These are phyloP conservation scores for Brachirus orientalis DNA, from an alignment of 2,113 vertebrate species.

Conservation along the genomic window DNA sequence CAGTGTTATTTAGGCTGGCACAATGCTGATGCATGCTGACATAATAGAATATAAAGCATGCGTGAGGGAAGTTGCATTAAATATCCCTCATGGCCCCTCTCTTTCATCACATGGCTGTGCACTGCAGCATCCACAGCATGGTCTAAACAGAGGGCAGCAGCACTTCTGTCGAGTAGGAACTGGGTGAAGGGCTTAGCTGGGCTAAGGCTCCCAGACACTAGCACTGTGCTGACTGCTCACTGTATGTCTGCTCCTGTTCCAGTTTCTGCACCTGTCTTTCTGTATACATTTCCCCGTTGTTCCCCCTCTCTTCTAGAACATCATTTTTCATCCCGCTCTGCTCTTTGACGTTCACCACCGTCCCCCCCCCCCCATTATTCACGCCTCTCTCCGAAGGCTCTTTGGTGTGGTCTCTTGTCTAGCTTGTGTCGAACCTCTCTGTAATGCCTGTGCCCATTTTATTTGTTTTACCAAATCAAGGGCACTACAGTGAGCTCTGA, in stretches of 20 bases:
- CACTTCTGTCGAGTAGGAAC: constrained; percentile 43
- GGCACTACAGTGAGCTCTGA: constrained; percentile 71
- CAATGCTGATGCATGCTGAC: constrained; percentile 38
- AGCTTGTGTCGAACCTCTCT: constrained; percentile 45
- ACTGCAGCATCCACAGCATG: constrained; percentile 45
- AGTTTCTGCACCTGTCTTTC: background rate
- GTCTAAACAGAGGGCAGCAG: constrained; percentile 34
- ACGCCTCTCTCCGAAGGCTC: constrained; percentile 30
- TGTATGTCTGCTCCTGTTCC: background rate
- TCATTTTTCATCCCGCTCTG: constrained; percentile 42
- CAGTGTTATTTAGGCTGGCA: constrained; percentile 21
- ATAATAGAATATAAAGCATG: constrained; percentile 33
- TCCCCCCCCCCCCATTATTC: constrained; percentile 47
- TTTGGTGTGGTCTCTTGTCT: constrained; percentile 56
- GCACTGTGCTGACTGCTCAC: constrained; percentile 15
- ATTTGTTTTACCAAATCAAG: constrained; percentile 79
- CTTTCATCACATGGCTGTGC: constrained; percentile 53
- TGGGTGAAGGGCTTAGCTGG: constrained; percentile 16
- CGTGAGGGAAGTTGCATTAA: constrained; percentile 41
- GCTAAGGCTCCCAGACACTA: constrained; percentile 46
- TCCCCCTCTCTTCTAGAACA: constrained; percentile 23
- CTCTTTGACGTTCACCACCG: constrained; percentile 52
- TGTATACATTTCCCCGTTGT: constrained; percentile 12
- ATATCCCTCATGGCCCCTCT: constrained; percentile 39
- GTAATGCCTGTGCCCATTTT: constrained; percentile 61